phyloP scores from a whole-genome alignment of 1,140 invertebrate species.

The Octopus sinensis region DNA sequence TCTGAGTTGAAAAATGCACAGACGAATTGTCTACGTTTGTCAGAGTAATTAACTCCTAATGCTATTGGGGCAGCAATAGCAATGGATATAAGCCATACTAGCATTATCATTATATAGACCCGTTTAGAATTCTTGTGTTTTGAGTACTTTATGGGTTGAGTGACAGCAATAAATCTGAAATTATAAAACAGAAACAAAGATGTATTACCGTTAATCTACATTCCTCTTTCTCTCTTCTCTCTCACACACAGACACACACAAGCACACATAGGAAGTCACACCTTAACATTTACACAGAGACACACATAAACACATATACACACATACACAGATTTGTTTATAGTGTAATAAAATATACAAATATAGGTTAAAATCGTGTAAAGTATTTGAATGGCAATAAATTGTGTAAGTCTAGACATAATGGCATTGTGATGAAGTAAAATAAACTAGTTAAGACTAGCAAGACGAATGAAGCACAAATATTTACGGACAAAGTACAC shows the following conservation, averaged over 20 bases:
- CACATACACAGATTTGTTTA: not conserved
- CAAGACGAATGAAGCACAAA: no score
- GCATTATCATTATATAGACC: conserved; percentile 89
- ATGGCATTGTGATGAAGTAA: no score
- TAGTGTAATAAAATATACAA: not conserved
- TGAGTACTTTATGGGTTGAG: conserved; percentile 97
- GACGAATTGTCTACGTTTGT: conserved; percentile 38
- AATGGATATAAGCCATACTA: conserved; percentile 93
- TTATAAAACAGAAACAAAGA: conserved; percentile 18
- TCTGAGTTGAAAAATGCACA: conserved; percentile 97
- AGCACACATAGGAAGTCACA: not conserved
- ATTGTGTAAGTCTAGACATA: no score
- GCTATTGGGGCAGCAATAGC: conserved; percentile 97
- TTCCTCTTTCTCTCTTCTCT: no score
- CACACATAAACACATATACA: not conserved
- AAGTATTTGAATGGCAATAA: no score
- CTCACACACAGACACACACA: not conserved
- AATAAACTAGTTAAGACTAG: no score
- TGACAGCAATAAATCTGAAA: conserved; percentile 95
- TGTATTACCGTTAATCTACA: not conserved
- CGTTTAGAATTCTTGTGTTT: conserved; percentile 96
- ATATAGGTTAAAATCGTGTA: no score
- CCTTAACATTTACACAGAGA: not conserved
- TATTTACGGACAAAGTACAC: no score
- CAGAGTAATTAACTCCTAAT: conserved; percentile 78